Conservation (phyloP, 35 echinoderm and acorn worm genomes). For the Apostichopus japonicus region DNA sequence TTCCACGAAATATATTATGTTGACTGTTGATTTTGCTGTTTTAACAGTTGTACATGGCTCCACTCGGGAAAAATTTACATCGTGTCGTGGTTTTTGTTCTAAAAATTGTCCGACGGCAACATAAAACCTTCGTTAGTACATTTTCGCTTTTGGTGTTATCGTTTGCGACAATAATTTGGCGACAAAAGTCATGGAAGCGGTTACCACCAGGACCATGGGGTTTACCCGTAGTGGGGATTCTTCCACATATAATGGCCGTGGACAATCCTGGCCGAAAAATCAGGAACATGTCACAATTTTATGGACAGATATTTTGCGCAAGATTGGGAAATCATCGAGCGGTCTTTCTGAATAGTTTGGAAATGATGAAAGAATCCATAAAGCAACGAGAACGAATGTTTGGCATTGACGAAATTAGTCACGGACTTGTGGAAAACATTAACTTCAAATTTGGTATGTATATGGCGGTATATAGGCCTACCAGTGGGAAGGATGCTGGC, state of each 20-base stretch:
- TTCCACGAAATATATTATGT: no score
- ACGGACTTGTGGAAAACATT: slow-evolving; percentile 12
- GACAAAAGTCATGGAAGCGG: background rate
- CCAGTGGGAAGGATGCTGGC: no score
- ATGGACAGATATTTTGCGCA: slow-evolving; percentile 20
- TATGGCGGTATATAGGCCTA: no score
- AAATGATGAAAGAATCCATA: slow-evolving; percentile 33
- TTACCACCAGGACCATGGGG: slow-evolving; percentile 49
- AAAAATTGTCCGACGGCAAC: background rate
- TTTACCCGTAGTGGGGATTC: slow-evolving; percentile 44
- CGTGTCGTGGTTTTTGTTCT: background rate
- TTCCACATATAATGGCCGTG: slow-evolving; percentile 46
- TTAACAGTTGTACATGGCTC: background rate
- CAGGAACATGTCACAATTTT: slow-evolving; percentile 15
- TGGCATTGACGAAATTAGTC: background rate
- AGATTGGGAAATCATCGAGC: slow-evolving; percentile 14
- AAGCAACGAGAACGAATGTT: background rate
- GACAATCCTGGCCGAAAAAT: slow-evolving; percentile 48
- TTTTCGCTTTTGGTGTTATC: background rate
- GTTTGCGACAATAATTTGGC: background rate
- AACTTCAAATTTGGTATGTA: slow-evolving; percentile 41
- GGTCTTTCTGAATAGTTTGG: slow-evolving; percentile 23
- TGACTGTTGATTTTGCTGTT: no score
- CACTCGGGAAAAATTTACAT: background rate
- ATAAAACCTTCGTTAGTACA: slow-evolving; percentile 21